Evolutionary conservation across 2,797 vertebrate genomes (phyloP), one percentile per base, ranked within the genome.

Genomic region (Acanthopagrus latus): DNA sequence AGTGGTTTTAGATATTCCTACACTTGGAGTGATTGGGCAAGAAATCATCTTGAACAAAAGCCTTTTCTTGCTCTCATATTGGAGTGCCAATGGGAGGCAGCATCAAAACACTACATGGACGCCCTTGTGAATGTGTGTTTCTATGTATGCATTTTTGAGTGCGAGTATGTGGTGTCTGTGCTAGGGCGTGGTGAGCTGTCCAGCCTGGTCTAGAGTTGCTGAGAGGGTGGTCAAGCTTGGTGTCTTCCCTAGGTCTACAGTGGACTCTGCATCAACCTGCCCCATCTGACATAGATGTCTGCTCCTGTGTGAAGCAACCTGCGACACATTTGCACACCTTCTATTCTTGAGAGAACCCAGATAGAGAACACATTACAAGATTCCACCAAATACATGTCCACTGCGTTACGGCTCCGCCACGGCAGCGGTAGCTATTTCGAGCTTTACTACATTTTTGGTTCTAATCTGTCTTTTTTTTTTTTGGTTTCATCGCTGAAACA

Each of bases 41-140:
- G 83, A 70, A 91, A 90, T 90, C 85, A 89, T 82, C 64, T 76
- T 43, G 50, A 87, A 90, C 87, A 87, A 86, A 90, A 87, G 76
- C 33, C 63, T 64, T 68, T 85, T 74, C 81, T 84, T 75, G 77
- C 76, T 80, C 80, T 65, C 74, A 76, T 71, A 65, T 58, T 64
- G 25, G 44, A 68, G 48, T 7, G 23, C 69, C 48, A 17, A 70
- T 51, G 70, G 80, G 57, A 82, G 80, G 71, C 43, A 3, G 65
- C 57, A 77, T 71, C 64, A 71, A 76, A 60, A 74, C 12, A 5
- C 43, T 43, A 66, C 70, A 74, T 50, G 41, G 68, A 62, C 4
- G 1, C 52, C 18, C n/a, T 69, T 44, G 38, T 8, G 17, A 33
- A 23, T 58, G 60, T 56, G 38, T 63, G 21, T 56, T n/a, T 41